These are phyloP conservation scores for Meloidogyne exigua DNA, from an alignment of 1,140 invertebrate species.

Conservation along the genomic window DNA sequence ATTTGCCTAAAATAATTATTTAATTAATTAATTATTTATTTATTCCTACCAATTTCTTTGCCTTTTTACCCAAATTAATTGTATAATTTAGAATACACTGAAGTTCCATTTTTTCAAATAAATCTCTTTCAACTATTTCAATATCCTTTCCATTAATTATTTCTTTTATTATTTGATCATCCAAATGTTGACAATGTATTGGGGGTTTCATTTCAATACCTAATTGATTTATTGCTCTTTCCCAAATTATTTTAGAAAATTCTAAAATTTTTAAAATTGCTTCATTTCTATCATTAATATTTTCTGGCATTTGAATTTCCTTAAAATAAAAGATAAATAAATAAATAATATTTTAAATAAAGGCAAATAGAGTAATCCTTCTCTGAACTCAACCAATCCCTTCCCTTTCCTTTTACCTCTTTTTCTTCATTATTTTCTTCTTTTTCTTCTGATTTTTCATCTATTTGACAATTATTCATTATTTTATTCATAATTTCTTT, in stretches of 20 bases:
- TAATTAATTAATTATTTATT: neutral
- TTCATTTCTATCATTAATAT: neutral
- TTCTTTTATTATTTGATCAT: neutral
- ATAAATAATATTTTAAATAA: too few species aligned
- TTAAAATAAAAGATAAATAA: neutral
- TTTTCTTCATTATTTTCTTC: neutral
- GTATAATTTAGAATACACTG: neutral
- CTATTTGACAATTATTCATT: neutral
- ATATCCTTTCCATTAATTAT: neutral
- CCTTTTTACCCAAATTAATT: neutral
- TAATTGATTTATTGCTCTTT: constrained; percentile 1
- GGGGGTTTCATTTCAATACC: neutral
- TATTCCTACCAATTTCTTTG: neutral
- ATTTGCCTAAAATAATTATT: neutral
- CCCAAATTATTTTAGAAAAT: constrained; percentile 2
- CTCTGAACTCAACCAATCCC: too few species aligned
- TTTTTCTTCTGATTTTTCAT: neutral
- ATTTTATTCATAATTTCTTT: neutral
- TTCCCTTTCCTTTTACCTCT: too few species aligned
- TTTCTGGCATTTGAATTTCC: neutral
- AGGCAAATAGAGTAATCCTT: too few species aligned
- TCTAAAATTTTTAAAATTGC: neutral
- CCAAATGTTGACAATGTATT: constrained; percentile 2
- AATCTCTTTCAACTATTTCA: neutral
- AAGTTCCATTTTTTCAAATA: constrained; percentile 1